A percentile compares a stretch with the other conserved stretches of the same genome.
Conservation (phyloP, 1,140 invertebrate species). For the Tetranychus urticae region DNA sequence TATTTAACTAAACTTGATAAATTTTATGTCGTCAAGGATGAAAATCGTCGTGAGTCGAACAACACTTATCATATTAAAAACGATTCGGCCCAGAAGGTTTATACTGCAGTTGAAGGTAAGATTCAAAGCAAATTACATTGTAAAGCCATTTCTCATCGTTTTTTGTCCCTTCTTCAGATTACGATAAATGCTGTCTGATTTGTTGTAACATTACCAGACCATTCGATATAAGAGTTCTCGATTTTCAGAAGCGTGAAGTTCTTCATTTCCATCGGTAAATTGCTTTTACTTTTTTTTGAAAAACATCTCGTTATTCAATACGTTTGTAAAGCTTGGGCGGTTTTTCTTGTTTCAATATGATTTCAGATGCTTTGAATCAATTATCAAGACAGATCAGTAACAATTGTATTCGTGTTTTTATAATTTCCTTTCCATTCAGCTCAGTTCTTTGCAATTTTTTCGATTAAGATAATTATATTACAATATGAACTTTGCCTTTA, state of each 20-base stretch:
- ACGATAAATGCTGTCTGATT: conserved; percentile 43
- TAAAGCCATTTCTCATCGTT: not conserved
- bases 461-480: too few relatives aligned
- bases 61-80: conserved; percentile 64
- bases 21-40: conserved; percentile 8
- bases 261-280: conserved; percentile 30
- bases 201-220: conserved; percentile 43
- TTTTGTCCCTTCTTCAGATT: conserved; percentile 2
- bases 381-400: too few relatives aligned
- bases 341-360: too few relatives aligned
- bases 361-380: too few relatives aligned
- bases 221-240: conserved; percentile 64
- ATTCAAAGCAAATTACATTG: too few relatives aligned
- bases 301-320: too few relatives aligned
- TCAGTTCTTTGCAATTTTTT: too few relatives aligned
- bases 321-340: too few relatives aligned
- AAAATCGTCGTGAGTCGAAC: conserved; percentile 29
- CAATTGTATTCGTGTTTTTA: too few relatives aligned
- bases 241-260: conserved; percentile 48
- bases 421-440: too few relatives aligned
- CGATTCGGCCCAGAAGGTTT: conserved; percentile 45
- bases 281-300: too few relatives aligned
- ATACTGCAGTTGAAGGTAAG: conserved; percentile 44
- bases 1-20: conserved; percentile 8
- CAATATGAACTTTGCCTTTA: too few relatives aligned